phyloP scores from a whole-genome alignment of 2,888 invertebrate genomes.

The Diogma glabrata region DNA sequence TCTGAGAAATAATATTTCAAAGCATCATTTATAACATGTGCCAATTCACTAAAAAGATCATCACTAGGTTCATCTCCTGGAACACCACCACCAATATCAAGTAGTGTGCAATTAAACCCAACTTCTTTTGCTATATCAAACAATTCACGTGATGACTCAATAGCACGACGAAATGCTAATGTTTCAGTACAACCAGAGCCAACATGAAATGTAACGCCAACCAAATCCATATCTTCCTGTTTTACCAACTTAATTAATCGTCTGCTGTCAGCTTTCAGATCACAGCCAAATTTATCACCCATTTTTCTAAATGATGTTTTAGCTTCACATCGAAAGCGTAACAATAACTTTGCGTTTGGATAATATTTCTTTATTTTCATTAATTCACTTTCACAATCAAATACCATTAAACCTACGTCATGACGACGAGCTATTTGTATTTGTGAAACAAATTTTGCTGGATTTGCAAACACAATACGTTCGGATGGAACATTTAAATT shows the following conservation, averaged over 20 bases:
- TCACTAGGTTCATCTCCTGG: slow-evolving; percentile 59
- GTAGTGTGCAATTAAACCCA: slow-evolving; percentile 64
- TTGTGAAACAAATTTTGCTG: background rate
- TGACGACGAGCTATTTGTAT: background rate
- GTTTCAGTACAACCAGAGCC: slow-evolving; percentile 84
- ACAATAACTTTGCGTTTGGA: background rate
- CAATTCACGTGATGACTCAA: slow-evolving; percentile 55
- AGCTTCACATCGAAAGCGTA: background rate
- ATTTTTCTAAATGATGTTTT: no score
- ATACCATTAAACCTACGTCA: background rate
- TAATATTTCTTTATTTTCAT: background rate
- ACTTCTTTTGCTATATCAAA: slow-evolving; percentile 60
- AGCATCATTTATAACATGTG: slow-evolving; percentile 64
- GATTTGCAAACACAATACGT: slow-evolving; percentile 75
- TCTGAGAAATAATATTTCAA: slow-evolving; percentile 75
- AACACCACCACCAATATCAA: slow-evolving; percentile 90
- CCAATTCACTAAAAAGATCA: slow-evolving; percentile 48
- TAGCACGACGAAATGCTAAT: slow-evolving; percentile 68
- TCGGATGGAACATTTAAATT: slow-evolving; percentile 25
- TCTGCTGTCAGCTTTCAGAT: background rate
- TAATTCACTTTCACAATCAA: background rate
- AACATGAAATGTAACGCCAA: slow-evolving; percentile 85
- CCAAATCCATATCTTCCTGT: slow-evolving; percentile 27
- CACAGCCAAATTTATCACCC: background rate
- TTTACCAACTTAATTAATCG: background rate